Evolutionary conservation across 2,113 vertebrate species (phyloP).

Genomic region (Cryptotis parvus): DNA sequence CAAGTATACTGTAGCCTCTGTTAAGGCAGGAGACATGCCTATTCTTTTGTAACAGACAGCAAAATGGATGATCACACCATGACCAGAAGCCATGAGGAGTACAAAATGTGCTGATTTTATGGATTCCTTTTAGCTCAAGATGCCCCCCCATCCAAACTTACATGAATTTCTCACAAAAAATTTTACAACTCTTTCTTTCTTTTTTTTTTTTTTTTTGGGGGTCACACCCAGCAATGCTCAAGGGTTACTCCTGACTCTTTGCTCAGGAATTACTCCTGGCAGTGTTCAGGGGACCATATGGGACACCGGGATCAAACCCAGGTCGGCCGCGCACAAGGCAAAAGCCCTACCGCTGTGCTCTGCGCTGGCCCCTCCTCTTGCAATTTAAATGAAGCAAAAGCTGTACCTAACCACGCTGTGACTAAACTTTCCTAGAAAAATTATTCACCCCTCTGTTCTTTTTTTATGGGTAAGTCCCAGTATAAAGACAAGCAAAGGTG

Average conservation of each 20-base stretch:
- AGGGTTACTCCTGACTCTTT: too few species aligned
- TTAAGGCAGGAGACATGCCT: not conserved
- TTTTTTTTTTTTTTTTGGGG: too few species aligned
- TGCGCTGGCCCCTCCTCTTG: too few species aligned
- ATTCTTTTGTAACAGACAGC: not conserved
- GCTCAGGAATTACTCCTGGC: too few species aligned
- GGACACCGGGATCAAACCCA: too few species aligned
- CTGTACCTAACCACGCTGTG: not conserved
- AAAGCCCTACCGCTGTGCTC: too few species aligned
- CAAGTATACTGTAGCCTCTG: not conserved
- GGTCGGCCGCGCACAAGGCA: too few species aligned
- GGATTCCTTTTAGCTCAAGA: not conserved
- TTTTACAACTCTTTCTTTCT: too few species aligned
- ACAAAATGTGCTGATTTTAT: not conserved
- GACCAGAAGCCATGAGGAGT: not conserved
- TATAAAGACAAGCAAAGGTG: too few species aligned
- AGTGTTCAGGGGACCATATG: too few species aligned
- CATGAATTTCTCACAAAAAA: not conserved
- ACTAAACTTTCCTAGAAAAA: conserved; percentile 46
- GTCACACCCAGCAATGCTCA: too few species aligned
- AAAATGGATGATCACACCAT: not conserved
- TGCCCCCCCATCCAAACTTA: not conserved
- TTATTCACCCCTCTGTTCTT: not conserved
- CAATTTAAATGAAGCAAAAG: conserved; percentile 44
- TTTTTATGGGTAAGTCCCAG: not conserved